Evolutionary conservation across 2,113 vertebrate species (phyloP).

Genomic region (Perca flavescens): DNA sequence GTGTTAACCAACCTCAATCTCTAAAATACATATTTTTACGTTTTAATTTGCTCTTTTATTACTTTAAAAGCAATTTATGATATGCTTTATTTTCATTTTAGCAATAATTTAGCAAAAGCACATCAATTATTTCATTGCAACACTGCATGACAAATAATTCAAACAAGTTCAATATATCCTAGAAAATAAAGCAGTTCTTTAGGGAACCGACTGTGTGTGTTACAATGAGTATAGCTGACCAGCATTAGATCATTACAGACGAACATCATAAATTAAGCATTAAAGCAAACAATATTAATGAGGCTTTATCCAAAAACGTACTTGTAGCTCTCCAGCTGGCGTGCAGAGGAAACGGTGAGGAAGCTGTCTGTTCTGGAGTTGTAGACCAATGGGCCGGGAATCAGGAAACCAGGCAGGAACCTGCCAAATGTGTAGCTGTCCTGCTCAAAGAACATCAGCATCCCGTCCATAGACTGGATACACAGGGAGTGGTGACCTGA

Average conservation of each 20-base stretch:
- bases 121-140: neutral
- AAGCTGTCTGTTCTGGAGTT: conserved; percentile 93
- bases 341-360: conserved; percentile 93
- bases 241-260: too few relatives aligned
- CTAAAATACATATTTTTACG: neutral
- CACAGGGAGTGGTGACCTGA: conserved; percentile 96
- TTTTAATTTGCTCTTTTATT: neutral
- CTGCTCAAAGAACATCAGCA: conserved; percentile 98
- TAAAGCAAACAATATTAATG: too few relatives aligned
- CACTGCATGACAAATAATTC: too few relatives aligned
- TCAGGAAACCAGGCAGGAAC: conserved; percentile 93
- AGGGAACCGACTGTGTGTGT: neutral
- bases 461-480: conserved; percentile 98
- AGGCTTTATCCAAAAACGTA: conserved; percentile 66
- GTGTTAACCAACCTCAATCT: neutral
- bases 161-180: too few relatives aligned
- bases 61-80: neutral
- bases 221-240: neutral
- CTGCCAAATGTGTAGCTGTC: conserved; percentile 96
- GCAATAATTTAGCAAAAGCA: neutral
- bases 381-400: conserved; percentile 94
- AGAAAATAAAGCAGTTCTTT: neutral
- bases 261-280: neutral
- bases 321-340: conserved; percentile 97
- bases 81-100: neutral